Evolutionary conservation across 2,888 invertebrate species (phyloP).

Genomic region (Synergus gifuensis): DNA sequence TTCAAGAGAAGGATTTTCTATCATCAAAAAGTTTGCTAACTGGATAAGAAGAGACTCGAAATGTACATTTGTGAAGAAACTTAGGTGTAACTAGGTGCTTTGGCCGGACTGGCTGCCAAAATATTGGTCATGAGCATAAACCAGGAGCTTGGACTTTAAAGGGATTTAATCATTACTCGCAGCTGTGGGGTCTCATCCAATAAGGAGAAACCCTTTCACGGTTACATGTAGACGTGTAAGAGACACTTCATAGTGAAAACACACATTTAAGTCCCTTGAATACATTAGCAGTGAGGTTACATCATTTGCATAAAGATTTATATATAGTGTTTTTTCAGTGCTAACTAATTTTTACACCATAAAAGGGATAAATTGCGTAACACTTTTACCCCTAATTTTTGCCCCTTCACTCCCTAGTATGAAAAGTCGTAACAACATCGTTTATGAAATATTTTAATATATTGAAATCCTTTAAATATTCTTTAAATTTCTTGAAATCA

Average conservation of each 20-base stretch:
- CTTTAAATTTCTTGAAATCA: no score
- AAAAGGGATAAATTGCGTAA: no score
- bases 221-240: neutral
- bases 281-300: neutral
- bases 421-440: no score
- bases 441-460: no score
- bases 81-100: neutral
- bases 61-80: neutral
- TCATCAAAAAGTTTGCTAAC: neutral
- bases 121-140: slow-evolving; percentile 28
- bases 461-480: no score
- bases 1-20: neutral
- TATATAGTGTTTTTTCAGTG: neutral
- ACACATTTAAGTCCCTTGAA: neutral
- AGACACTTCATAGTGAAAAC: neutral
- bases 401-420: no score
- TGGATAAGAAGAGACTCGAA: neutral
- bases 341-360: no score
- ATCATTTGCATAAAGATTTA: neutral
- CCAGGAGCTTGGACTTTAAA: slow-evolving; percentile 56
- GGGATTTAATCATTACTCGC: slow-evolving; percentile 68
- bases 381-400: no score
- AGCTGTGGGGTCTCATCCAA: slow-evolving; percentile 70
- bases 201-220: slow-evolving; percentile 67
- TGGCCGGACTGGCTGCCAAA: slow-evolving; percentile 3